Evolutionary conservation across 1,140 invertebrate genomes (phyloP), one percentile per base, ranked within the genome.

Genomic region (Eriocheir sinensis): DNA sequence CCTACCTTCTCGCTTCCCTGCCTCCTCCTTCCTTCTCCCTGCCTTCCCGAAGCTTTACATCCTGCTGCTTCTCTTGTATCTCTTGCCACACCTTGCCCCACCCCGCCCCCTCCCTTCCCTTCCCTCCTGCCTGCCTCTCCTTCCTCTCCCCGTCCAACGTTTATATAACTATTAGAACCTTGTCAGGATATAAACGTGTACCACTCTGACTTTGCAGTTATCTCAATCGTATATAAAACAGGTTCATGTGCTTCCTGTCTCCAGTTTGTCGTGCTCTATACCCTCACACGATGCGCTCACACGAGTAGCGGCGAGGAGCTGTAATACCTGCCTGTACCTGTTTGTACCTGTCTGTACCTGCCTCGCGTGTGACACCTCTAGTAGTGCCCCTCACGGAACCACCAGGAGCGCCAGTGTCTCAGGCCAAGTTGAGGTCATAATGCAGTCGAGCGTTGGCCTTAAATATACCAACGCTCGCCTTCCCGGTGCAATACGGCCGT

Each of bases 181-280:
- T 72, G 60, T 72, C 60, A 72, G 60, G 60, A 72, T 72, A n/a
- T n/a, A 72, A n/a, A 72, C 27, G 60, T 21, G 60, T 72, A n/a
- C 12, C 60, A 72, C 60, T 72, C 21, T n/a, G 60, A n/a, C 60
- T 72, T 72, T 12, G 60, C 60, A 72, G 27, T 72, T 72, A 72
- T 72, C 60, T 72, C 60, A 72, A 27, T 72, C 60, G 60, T 21
- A 72, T 72, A 72, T 72, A 72, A 72, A 72, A n/a, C 60, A 72
- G n/a, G 17, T n/a, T 72, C 4, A 72, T 72, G 60, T 1, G 60
- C 21, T 72, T 72, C 60, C 60, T 72, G 60, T 72, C 60, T 72
- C 60, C 60, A 72, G 27, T n/a, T 8, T 21, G 60, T 72, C 60
- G 60, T n/a, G 60, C 27, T 72, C 21, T n/a, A n/a, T 72, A 72